Conservation (phyloP, 2,888 invertebrate species). For the Epistrophella euchroma region DNA sequence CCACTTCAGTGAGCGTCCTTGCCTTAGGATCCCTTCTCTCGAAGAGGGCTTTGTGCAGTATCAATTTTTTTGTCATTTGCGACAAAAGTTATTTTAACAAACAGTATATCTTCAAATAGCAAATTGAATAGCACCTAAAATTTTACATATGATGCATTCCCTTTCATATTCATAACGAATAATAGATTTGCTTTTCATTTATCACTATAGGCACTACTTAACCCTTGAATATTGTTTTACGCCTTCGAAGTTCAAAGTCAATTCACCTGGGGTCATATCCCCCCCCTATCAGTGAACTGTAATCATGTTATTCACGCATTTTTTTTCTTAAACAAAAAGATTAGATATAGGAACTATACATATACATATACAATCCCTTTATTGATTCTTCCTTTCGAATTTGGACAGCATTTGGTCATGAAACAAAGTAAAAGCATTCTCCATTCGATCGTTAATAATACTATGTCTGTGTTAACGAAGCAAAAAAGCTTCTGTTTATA, state of each 20-base stretch:
- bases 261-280: background rate
- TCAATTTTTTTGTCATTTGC: no score
- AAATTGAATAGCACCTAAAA: no score
- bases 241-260: background rate
- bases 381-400: constrained; percentile 3
- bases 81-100: no score
- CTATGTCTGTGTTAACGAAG: constrained; percentile 13
- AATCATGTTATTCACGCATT: background rate
- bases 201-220: background rate
- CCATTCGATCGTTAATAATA: constrained; percentile 11
- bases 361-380: constrained; percentile 5
- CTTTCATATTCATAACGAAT: no score
- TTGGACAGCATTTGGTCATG: background rate
- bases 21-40: no score
- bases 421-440: constrained; percentile 11
- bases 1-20: no score
- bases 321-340: no score
- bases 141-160: no score
- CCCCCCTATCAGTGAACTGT: background rate
- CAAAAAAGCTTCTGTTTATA: background rate
- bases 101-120: no score
- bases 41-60: no score
- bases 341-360: no score
- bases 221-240: background rate
- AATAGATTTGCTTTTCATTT: background rate